Conservation (phyloP, 2,888 invertebrate genomes). For the Sinopyrophorus schimmeli region DNA sequence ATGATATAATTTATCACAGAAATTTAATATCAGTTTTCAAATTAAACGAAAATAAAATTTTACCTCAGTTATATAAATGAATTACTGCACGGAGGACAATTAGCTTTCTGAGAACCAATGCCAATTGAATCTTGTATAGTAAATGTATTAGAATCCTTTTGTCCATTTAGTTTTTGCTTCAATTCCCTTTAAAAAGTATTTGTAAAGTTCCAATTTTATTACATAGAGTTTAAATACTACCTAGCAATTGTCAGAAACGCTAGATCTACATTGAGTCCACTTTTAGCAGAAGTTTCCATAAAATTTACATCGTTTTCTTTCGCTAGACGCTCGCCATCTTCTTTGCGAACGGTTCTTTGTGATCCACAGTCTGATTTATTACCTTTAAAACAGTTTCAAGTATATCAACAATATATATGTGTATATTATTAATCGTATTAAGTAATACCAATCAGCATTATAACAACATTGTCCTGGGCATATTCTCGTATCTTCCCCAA, state of each 20-base stretch:
- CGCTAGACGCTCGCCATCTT: constrained; percentile 91
- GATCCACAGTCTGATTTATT: constrained; percentile 83
- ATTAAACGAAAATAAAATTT: too few relatives aligned
- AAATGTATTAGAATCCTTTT: constrained; percentile 71
- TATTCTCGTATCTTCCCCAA: constrained; percentile 92
- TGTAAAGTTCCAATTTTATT: constrained; percentile 5
- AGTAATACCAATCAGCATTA: constrained; percentile 93
- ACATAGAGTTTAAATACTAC: constrained; percentile 52
- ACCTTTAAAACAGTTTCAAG: constrained; percentile 59
- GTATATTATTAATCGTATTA: too few relatives aligned
- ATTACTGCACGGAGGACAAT: constrained; percentile 59
- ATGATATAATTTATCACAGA: too few relatives aligned
- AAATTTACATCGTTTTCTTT: constrained; percentile 92
- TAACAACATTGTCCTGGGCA: constrained; percentile 92
- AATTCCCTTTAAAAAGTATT: constrained; percentile 62
- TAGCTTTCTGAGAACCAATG: constrained; percentile 64
- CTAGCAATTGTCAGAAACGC: constrained; percentile 92
- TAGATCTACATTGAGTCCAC: constrained; percentile 91
- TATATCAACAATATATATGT: too few relatives aligned
- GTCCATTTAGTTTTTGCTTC: constrained; percentile 66
- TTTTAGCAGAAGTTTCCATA: constrained; percentile 98
- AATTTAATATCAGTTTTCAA: too few relatives aligned
- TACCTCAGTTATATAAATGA: too few relatives aligned
- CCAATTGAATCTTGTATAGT: constrained; percentile 78
- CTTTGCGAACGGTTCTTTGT: constrained; percentile 80